These are phyloP conservation scores for Heliconius hortense DNA, from an alignment of 2,888 invertebrate genomes.

Conservation along the genomic window DNA sequence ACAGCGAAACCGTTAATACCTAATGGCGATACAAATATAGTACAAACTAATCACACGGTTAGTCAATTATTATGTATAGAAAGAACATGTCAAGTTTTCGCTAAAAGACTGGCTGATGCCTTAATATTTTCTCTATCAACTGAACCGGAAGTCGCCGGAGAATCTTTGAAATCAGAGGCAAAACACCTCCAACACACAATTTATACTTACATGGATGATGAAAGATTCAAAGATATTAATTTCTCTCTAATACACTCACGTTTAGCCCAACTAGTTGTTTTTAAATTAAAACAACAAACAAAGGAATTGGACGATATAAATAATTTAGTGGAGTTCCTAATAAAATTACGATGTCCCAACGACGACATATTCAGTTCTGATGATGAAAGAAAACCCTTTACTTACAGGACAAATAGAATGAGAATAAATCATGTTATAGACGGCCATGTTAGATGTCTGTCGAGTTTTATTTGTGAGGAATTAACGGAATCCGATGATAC, in stretches of 20 bases:
- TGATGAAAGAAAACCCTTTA: conserved; percentile 68
- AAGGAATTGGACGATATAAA: conserved; percentile 70
- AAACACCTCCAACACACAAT: conserved; percentile 86
- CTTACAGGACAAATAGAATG: conserved; percentile 60
- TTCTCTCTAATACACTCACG: conserved; percentile 85
- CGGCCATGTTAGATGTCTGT: conserved; percentile 68
- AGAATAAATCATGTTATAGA: conserved; percentile 63
- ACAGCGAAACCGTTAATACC: conserved; percentile 48
- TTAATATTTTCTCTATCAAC: conserved; percentile 81
- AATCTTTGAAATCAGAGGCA: conserved; percentile 84
- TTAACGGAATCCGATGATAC: conserved; percentile 59
- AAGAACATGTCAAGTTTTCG: conserved; percentile 83
- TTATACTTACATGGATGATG: conserved; percentile 86
- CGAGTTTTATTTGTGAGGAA: conserved; percentile 72
- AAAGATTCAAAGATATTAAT: conserved; percentile 83
- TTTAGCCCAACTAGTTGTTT: conserved; percentile 83
- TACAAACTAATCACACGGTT: conserved; percentile 62
- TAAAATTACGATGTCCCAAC: conserved; percentile 69
- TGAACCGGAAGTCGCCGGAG: conserved; percentile 79
- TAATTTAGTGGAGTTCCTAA: conserved; percentile 62
- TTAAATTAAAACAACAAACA: conserved; percentile 78
- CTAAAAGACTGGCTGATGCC: conserved; percentile 85
- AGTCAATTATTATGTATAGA: conserved; percentile 73
- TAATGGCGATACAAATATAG: conserved; percentile 58
- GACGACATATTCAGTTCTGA: conserved; percentile 83